phyloP scores from a whole-genome alignment of 2,113 vertebrate genomes.

The Turdus rufiventris region DNA sequence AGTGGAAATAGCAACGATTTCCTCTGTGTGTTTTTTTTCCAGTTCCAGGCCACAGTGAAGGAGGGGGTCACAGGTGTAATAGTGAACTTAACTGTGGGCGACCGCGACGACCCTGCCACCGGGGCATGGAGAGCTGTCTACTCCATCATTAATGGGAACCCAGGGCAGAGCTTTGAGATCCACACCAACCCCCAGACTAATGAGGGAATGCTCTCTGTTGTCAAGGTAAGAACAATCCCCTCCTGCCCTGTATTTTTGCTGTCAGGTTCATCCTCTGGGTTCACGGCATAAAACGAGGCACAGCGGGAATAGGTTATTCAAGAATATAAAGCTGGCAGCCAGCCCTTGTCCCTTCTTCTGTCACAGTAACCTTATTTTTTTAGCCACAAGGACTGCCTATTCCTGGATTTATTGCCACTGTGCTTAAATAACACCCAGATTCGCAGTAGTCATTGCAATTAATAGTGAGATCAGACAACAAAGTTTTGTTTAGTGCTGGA shows the following conservation, averaged over 20 bases:
- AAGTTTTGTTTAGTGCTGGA: background rate
- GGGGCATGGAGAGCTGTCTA: conserved; percentile 91
- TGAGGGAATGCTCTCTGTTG: conserved; percentile 93
- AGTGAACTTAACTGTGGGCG: conserved; percentile 90
- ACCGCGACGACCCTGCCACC: conserved; percentile 88
- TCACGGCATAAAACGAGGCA: background rate
- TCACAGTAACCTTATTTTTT: background rate
- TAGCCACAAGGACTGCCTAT: background rate
- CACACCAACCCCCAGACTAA: conserved; percentile 94
- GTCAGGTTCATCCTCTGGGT: background rate
- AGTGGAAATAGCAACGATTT: background rate
- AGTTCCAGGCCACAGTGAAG: conserved; percentile 91
- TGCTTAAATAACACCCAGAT: background rate
- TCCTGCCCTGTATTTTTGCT: background rate
- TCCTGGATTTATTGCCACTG: background rate
- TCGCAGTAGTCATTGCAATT: background rate
- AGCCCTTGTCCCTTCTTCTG: background rate
- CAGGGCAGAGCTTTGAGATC: conserved; percentile 88
- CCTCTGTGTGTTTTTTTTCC: background rate
- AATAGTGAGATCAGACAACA: background rate
- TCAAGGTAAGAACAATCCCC: conserved; percentile 80
- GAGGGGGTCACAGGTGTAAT: conserved; percentile 90
- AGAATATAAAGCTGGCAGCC: background rate
- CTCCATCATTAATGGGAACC: conserved; percentile 93
- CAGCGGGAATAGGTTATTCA: background rate